A percentile compares a stretch with the other conserved stretches of the same genome.
phyloP scores from a whole-genome alignment of 2,888 invertebrate genomes.

The Zygaena filipendulae region DNA sequence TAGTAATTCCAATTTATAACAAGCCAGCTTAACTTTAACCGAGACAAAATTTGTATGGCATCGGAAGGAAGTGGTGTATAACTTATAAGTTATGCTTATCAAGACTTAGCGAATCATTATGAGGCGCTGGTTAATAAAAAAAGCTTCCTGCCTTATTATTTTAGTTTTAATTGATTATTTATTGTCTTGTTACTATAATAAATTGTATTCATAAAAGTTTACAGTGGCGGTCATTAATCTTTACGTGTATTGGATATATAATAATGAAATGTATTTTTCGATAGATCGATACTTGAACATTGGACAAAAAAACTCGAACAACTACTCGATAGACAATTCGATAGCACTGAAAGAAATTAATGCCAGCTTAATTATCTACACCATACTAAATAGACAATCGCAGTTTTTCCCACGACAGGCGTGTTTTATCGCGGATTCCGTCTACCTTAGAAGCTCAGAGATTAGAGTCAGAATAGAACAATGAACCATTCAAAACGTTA shows the following conservation, averaged over 20 bases:
- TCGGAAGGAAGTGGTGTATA: slow-evolving; percentile 64
- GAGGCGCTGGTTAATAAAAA: slow-evolving; percentile 23
- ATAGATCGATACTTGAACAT: too few relatives aligned
- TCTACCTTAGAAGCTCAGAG: too few relatives aligned
- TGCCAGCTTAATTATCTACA: too few relatives aligned
- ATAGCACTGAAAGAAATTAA: too few relatives aligned
- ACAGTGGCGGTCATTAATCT: slow-evolving; percentile 33
- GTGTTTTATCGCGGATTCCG: too few relatives aligned
- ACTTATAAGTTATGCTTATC: slow-evolving; percentile 42
- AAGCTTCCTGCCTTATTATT: slow-evolving; percentile 36
- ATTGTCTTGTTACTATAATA: slow-evolving; percentile 28
- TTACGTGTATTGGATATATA: slow-evolving; percentile 31
- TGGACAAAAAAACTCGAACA: too few relatives aligned
- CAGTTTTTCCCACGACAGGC: too few relatives aligned
- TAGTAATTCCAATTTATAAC: too few relatives aligned
- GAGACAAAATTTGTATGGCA: slow-evolving; percentile 45
- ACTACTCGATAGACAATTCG: too few relatives aligned
- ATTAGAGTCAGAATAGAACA: slow-evolving; percentile 30
- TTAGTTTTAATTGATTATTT: slow-evolving; percentile 44
- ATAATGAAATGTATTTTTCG: too few relatives aligned
- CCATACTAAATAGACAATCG: too few relatives aligned
- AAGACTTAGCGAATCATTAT: slow-evolving; percentile 52
- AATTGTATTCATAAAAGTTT: slow-evolving; percentile 38
- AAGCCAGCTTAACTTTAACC: too few relatives aligned
- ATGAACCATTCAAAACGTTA: slow-evolving; percentile 40